Base-by-base conservation (phyloP, 2,113 vertebrate genomes). In the Coptodon bakossiorum region DNA sequence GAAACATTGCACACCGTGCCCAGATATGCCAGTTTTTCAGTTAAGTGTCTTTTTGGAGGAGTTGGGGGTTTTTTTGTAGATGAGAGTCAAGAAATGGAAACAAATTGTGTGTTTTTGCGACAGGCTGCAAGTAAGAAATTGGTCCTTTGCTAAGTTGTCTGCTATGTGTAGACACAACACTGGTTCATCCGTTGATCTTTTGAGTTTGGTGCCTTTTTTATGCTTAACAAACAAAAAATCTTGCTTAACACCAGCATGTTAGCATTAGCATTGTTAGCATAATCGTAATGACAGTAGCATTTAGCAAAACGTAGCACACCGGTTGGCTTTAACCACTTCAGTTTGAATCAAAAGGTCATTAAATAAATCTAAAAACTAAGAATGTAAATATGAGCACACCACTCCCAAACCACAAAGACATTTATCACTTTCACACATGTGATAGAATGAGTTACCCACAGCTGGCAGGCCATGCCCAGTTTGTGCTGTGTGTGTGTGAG, bases 61-160 rank as follows among this genome's bases (percentile, higher is more conserved):
- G 8, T n/a, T 22, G 1, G 29, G 16, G 0, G 0, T 1, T 8
- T 63, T 13, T 24, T 40, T 71, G 19, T 40, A 40, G 63, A 68
- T 40, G 34, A 3, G 3, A 14, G 6, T 71, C 43, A 71, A 71
- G 3, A n/a, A 43, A 43, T 43, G 19, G 63, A 22, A 71, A 71
- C 6, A 71, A 24, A 68, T 40, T 22, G 34, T 40, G 19, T 22
- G 19, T 68, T 71, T 24, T 71, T 43, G 38, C 2, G 3, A 71
- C 36, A 71, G 12, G n/a, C 66, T 43, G 4, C 3, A 3, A 40
- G 36, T 22, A 68, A 40, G 11, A 40, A 68, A 68, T 40, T 38
- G 63, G 34, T 68, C 63, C 63, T 68, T 68, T 68, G 63, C 34
- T 5, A 68, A 38, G 2, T 43, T 71, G n/a, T 71, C 11, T 43